phyloP scores from a whole-genome alignment of 2,888 invertebrate genomes.

The Bombyx huttoni region DNA sequence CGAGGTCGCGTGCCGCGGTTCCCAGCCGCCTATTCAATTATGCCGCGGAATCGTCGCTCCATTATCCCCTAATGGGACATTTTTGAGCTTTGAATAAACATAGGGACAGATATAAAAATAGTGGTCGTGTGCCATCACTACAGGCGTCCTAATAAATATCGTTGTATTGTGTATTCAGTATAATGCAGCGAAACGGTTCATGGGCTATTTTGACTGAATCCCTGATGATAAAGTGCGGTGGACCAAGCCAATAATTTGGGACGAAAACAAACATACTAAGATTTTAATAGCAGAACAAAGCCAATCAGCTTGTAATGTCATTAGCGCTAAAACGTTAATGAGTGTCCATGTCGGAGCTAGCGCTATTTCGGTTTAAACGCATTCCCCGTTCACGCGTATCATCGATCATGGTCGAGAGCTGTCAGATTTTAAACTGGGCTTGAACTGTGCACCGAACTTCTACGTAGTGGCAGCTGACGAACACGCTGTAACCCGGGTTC shows the following conservation, averaged over 20 bases:
- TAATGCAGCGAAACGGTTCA: constrained; percentile 32
- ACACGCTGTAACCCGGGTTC: constrained; percentile 33
- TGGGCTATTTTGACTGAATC: constrained; percentile 23
- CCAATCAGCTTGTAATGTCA: constrained; percentile 31
- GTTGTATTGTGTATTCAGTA: constrained; percentile 22
- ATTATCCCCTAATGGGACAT: constrained; percentile 56
- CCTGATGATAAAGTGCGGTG: constrained; percentile 7
- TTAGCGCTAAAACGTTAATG: constrained; percentile 44
- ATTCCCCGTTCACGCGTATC: constrained; percentile 39
- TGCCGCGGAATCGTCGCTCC: constrained; percentile 49
- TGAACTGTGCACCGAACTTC: constrained; percentile 42
- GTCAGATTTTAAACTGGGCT: constrained; percentile 54
- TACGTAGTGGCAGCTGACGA: constrained; percentile 55
- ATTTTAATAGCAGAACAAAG: constrained; percentile 25
- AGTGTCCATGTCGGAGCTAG: constrained; percentile 23
- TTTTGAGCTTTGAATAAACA: constrained; percentile 57
- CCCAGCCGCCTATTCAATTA: constrained; percentile 68
- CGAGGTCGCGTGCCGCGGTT: constrained; percentile 52
- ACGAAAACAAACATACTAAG: constrained; percentile 27
- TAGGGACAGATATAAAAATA: constrained; percentile 41
- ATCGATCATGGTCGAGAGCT: constrained; percentile 51
- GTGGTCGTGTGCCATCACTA: constrained; percentile 58
- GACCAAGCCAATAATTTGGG: constrained; percentile 17
- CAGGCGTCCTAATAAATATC: constrained; percentile 56
- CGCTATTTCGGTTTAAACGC: constrained; percentile 47